phyloP scores from a whole-genome alignment of 2,888 invertebrate species.

The Syrista parreyssii region DNA sequence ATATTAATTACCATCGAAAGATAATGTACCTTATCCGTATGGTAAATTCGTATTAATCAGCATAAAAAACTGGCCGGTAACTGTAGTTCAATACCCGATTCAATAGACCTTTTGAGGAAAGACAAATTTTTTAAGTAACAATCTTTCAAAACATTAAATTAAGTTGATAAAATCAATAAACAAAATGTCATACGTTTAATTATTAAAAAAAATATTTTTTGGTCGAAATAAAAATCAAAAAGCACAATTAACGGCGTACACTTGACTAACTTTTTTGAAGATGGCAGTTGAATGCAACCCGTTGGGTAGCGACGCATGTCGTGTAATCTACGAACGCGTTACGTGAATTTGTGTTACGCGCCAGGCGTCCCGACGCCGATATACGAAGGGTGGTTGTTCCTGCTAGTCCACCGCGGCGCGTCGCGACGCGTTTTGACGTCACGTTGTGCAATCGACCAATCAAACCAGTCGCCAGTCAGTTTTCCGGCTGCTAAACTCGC shows the following conservation, averaged over 20 bases:
- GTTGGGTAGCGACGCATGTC: not conserved
- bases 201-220: not conserved
- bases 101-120: not conserved
- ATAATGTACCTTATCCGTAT: not conserved
- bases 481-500: slow-evolving; percentile 57
- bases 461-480: slow-evolving; percentile 68
- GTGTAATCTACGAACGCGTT: not conserved
- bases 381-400: slow-evolving; percentile 19
- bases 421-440: slow-evolving; percentile 67
- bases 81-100: not conserved
- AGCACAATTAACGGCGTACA: not conserved
- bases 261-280: not conserved
- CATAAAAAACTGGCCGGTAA: not conserved
- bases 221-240: not conserved
- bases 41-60: not conserved
- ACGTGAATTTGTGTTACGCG: slow-evolving; percentile 8
- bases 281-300: not conserved
- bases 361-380: slow-evolving; percentile 13
- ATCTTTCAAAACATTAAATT: too few species aligned
- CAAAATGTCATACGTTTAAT: not conserved
- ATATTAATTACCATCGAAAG: not conserved
- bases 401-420: slow-evolving; percentile 27
- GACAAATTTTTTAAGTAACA: not conserved
- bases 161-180: not conserved
- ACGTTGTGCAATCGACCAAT: slow-evolving; percentile 74